phyloP scores from a whole-genome alignment of 2,888 invertebrate genomes.

The Thelaira solivaga region DNA sequence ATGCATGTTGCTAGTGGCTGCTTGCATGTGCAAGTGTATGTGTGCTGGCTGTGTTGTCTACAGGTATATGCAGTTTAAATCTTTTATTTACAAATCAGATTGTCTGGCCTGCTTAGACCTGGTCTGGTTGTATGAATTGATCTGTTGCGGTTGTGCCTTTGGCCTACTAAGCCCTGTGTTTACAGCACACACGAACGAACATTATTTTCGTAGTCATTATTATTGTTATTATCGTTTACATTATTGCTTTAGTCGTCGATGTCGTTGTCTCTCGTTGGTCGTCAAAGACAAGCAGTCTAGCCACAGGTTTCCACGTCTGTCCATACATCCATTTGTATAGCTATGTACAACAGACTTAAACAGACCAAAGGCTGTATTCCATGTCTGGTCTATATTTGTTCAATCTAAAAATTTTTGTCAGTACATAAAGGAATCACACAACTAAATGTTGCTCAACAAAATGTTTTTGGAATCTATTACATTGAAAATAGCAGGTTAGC shows the following conservation, averaged over 20 bases:
- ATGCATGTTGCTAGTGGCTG: background rate
- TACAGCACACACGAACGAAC: conserved; percentile 29
- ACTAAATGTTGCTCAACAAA: no score
- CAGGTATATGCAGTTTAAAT: conserved; percentile 49
- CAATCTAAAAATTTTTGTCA: conserved; percentile 39
- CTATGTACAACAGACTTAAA: conserved; percentile 37
- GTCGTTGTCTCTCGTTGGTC: conserved; percentile 30
- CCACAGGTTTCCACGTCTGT: conserved; percentile 57
- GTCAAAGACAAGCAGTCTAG: conserved; percentile 61
- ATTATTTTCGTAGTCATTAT: conserved; percentile 27
- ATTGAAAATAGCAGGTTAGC: no score
- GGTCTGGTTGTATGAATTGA: conserved; percentile 50
- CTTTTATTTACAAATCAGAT: conserved; percentile 59
- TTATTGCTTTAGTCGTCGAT: conserved; percentile 18
- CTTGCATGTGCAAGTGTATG: background rate
- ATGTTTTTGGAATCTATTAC: no score
- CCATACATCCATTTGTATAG: background rate
- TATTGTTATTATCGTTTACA: conserved; percentile 13
- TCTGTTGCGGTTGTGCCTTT: conserved; percentile 60
- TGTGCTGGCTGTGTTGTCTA: conserved; percentile 20
- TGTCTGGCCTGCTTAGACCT: conserved; percentile 55
- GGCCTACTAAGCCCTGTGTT: conserved; percentile 61
- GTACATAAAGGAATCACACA: conserved; percentile 19
- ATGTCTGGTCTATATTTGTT: conserved; percentile 73
- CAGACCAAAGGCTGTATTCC: conserved; percentile 59